Conservation (phyloP, 2,797 vertebrate species). For the Hylomyscus alleni region DNA sequence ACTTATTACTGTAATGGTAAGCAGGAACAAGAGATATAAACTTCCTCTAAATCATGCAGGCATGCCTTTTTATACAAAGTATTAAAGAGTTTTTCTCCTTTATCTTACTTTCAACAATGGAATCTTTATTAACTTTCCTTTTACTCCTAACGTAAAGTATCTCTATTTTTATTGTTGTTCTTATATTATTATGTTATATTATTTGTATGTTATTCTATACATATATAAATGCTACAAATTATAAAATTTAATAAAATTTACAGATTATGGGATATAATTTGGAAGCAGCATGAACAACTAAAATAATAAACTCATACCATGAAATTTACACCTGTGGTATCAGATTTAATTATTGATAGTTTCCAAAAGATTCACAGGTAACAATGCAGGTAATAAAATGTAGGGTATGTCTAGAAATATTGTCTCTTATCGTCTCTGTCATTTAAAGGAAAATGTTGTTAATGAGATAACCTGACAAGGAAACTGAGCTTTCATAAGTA, state of each 20-base stretch:
- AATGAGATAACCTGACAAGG: constrained; percentile 58
- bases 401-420: constrained; percentile 61
- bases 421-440: constrained; percentile 61
- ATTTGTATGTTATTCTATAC: neutral
- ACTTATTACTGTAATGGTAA: constrained; percentile 30
- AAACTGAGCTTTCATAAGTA: constrained; percentile 20
- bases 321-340: neutral
- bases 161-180: constrained; percentile 34
- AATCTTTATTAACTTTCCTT: constrained; percentile 63
- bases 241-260: constrained; percentile 56
- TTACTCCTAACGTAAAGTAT: constrained; percentile 45
- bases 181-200: neutral
- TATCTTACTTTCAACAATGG: constrained; percentile 17
- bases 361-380: constrained; percentile 78
- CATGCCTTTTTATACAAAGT: constrained; percentile 66
- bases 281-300: constrained; percentile 52
- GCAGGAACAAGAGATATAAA: neutral
- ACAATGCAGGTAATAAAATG: constrained; percentile 79
- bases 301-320: constrained; percentile 36
- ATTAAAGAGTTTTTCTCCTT: constrained; percentile 1
- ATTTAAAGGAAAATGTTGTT: constrained; percentile 71
- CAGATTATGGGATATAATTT: neutral
- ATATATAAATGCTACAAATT: constrained; percentile 26
- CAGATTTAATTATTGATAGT: constrained; percentile 69
- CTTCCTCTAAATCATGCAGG: neutral